Base-by-base conservation (phyloP, 1,140 invertebrate genomes). In the Homarus americanus region DNA sequence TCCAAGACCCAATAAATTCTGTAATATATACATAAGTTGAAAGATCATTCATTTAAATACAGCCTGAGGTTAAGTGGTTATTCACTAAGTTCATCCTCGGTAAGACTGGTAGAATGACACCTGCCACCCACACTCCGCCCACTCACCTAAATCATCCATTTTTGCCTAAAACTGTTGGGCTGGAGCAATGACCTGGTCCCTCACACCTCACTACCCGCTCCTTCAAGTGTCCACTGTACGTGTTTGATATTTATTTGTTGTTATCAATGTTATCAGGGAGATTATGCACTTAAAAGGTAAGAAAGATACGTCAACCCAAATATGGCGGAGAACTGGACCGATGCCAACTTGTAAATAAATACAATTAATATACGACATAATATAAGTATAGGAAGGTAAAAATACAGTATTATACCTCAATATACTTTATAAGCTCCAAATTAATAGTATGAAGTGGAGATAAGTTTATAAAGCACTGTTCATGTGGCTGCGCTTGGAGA, bases 61-160 rank as follows among this genome's bases (percentile, higher is more conserved):
- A n/a, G n/a, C n/a, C n/a, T n/a, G n/a, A n/a, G n/a, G n/a, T n/a
- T n/a, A n/a, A n/a, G n/a, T n/a, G n/a, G n/a, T n/a, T n/a, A n/a
- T n/a, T n/a, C n/a, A n/a, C n/a, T n/a, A n/a, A n/a, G n/a, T n/a
- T n/a, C n/a, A n/a, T n/a, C n/a, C n/a, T n/a, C n/a, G n/a, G n/a
- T n/a, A n/a, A n/a, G n/a, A n/a, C n/a, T n/a, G n/a, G n/a, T n/a
- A 20, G 53, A 58, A 4, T 15, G 53, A 24, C 63, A 69, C 63
- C 63, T 28, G n/a, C 63, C 24, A 63, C 32, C 10, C 44, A 82
- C n/a, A n/a, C 28, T 17, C 32, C 69, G 72, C 83, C 69, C 83
- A 86, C 83, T 86, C 83, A 86, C 83, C 83, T 86, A 86, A 36
- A 36, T 86, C 83, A 32, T 86, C 83, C 83, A 86, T 86, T 80